Evolutionary conservation across 2,113 vertebrate genomes (phyloP), one percentile per base, ranked within the genome.

Genomic region (Kryptolebias marmoratus): DNA sequence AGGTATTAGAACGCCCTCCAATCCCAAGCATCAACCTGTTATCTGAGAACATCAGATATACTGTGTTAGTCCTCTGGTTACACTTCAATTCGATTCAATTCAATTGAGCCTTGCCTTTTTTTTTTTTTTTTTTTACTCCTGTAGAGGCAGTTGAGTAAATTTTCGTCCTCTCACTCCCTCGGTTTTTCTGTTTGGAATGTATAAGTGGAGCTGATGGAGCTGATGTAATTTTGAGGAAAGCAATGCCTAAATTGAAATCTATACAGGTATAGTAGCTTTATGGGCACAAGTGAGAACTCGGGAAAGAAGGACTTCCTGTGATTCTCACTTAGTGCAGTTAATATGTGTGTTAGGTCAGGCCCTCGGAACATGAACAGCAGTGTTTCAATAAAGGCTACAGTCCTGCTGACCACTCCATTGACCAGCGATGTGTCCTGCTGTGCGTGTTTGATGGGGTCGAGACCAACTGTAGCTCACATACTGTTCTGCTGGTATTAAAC

Each of bases 1-100:
- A 91, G 84, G 85, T 92, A 90, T 90, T 86, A 86, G 88, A 86
- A 84, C 44, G 48, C 75, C 84, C 85, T 82, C 80, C 88, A 90
- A 90, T 88, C 83, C 84, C 32, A 36, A 70, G 89, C 83, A 90
- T 88, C 89, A 88, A 77, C 76, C 83, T 80, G 88, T 82, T 90
- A 91, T 90, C 88, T 90, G 90, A 91, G 91, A 90, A 92, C 88
- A 89, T 87, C 87, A 87, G 87, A 92, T 92, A 86, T 88, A 91
- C 87, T 91, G 85, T 77, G 90, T 89, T 87, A 84, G 83, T 89
- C 75, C 82, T 92, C 87, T 87, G 79, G 90, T 92, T 92, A 90
- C 89, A 92, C 85, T 86, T 89, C 87, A 91, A 90, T 92, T 91
- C 85, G 86, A 91, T 92, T 91, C 88, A 67, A 92, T 88, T 90